Evolutionary conservation across 2,888 invertebrate genomes (phyloP).

Genomic region (Pheosia tremula): DNA sequence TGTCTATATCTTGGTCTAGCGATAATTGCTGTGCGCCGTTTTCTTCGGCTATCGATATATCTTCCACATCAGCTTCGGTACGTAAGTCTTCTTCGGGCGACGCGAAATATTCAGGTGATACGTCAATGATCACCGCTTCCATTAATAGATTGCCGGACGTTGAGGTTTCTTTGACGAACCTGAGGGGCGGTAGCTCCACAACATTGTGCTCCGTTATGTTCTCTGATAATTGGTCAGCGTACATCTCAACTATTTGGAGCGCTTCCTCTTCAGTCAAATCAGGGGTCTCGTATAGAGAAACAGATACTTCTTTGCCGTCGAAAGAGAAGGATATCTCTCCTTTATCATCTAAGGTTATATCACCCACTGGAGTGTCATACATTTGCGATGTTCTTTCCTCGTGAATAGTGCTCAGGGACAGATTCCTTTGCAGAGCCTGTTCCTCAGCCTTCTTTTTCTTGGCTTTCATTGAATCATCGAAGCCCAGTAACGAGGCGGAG

Average conservation of each 20-base stretch:
- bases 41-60: conserved; percentile 92
- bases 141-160: conserved; percentile 94
- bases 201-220: conserved; percentile 93
- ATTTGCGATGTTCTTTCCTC: conserved; percentile 95
- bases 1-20: conserved; percentile 82
- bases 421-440: conserved; percentile 87
- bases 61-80: conserved; percentile 94
- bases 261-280: conserved; percentile 97
- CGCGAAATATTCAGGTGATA: conserved; percentile 92
- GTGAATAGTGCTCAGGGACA: conserved; percentile 95
- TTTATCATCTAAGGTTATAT: conserved; percentile 91
- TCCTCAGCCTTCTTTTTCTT: conserved; percentile 82
- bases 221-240: conserved; percentile 96
- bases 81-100: conserved; percentile 92
- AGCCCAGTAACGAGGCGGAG: conserved; percentile 94
- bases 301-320: conserved; percentile 96
- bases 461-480: conserved; percentile 89
- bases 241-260: conserved; percentile 96
- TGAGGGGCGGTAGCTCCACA: conserved; percentile 93
- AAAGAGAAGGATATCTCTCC: conserved; percentile 96
- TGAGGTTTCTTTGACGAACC: conserved; percentile 95
- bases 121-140: conserved; percentile 96
- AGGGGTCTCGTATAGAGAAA: conserved; percentile 95
- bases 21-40: conserved; percentile 74
- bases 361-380: conserved; percentile 92